Evolutionary conservation across 2,888 invertebrate species (phyloP).

Genomic region (Tetheella fluctuosa): DNA sequence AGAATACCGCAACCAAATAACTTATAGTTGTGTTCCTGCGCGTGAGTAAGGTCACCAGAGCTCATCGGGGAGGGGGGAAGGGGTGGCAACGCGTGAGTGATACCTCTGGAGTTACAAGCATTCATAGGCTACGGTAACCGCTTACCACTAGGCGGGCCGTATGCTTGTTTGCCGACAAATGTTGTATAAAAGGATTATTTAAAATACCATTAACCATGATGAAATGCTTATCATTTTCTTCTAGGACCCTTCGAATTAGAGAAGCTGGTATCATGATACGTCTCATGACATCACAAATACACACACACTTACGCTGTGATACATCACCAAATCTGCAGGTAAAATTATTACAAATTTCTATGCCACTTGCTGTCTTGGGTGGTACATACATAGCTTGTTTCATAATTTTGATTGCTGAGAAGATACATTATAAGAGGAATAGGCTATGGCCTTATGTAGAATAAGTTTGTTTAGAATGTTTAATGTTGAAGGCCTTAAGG

Average conservation of each 20-base stretch:
- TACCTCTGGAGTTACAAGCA: too few species aligned
- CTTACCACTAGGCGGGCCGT: too few species aligned
- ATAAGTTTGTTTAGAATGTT: conserved; percentile 21
- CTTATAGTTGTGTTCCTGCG: too few species aligned
- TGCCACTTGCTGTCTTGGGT: conserved; percentile 40
- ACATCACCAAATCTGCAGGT: conserved; percentile 29
- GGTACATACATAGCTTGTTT: conserved; percentile 32
- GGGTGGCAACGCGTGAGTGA: too few species aligned
- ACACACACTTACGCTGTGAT: conserved; percentile 31
- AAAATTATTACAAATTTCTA: conserved; percentile 42
- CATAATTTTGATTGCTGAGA: conserved; percentile 47
- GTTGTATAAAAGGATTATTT: too few species aligned
- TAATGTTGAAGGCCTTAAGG: too few species aligned
- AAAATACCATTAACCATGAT: too few species aligned
- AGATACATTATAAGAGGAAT: conserved; percentile 35
- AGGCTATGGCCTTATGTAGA: conserved; percentile 55
- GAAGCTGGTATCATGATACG: conserved; percentile 51
- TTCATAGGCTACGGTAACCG: too few species aligned
- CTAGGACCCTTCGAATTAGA: conserved; percentile 50
- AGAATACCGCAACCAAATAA: too few species aligned
- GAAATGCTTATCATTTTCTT: conserved; percentile 20
- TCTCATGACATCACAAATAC: conserved; percentile 14
- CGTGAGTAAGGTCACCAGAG: too few species aligned
- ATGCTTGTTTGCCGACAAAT: too few species aligned
- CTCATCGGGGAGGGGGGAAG: too few species aligned